These are phyloP conservation scores for Melierax canorus DNA, from an alignment of 2,113 vertebrate species.

Conservation along the genomic window DNA sequence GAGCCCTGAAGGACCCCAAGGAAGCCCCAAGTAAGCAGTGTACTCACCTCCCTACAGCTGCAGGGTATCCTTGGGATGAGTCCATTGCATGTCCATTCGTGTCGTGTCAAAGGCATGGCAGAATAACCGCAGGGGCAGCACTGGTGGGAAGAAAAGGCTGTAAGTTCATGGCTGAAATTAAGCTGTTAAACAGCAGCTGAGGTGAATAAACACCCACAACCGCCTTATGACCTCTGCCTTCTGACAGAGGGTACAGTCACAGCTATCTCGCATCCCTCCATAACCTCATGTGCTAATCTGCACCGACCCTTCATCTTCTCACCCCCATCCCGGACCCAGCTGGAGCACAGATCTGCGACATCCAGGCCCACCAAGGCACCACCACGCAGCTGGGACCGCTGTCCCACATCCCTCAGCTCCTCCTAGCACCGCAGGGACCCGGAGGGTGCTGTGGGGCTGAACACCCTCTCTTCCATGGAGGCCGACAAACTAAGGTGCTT, in stretches of 20 bases:
- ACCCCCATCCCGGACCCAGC: not conserved
- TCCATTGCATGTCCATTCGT: rapidly evolving
- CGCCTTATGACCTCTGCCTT: not conserved
- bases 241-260: not conserved
- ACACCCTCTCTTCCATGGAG: not conserved
- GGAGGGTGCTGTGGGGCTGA: not conserved
- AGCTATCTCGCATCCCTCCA: not conserved
- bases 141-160: not conserved
- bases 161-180: not conserved
- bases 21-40: not conserved
- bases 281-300: not conserved
- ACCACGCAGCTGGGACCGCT: not conserved
- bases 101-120: not conserved
- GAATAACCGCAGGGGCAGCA: not conserved
- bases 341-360: not conserved
- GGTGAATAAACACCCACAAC: not conserved
- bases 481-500: not conserved
- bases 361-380: not conserved
- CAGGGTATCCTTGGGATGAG: not conserved
- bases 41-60: not conserved
- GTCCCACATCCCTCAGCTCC: not conserved
- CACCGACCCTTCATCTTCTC: not conserved
- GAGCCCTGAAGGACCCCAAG: not conserved
- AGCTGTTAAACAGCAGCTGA: not conserved
- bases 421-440: not conserved